Percentiles rank a stretch among this genome's conserved stretches.
phyloP scores from a whole-genome alignment of 1,140 invertebrate species.

The Delia radicum region DNA sequence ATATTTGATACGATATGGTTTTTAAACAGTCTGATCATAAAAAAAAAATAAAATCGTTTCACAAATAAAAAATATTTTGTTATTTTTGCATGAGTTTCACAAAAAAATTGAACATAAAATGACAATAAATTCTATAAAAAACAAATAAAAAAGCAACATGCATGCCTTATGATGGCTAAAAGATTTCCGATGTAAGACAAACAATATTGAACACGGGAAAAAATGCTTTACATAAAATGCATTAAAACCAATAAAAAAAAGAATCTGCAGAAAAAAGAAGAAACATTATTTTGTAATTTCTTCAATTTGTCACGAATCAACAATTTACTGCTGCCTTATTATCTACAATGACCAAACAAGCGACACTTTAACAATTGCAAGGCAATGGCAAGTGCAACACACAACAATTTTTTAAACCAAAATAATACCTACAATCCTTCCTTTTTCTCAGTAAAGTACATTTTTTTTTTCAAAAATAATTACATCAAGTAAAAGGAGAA shows the following conservation, averaged over 20 bases:
- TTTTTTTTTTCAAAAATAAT: no score
- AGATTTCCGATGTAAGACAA: background rate
- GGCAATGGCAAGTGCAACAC: background rate
- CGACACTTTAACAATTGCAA: background rate
- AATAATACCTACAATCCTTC: no score
- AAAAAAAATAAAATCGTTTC: no score
- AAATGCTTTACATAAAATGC: background rate
- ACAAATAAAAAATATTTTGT: no score
- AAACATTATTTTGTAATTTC: background rate
- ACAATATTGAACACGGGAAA: background rate
- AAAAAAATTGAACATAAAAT: background rate
- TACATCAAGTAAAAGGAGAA: no score
- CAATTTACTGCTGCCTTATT: background rate
- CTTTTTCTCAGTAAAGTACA: no score
- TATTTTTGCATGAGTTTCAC: background rate
- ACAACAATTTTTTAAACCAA: background rate
- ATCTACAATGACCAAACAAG: background rate
- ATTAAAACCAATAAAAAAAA: background rate
- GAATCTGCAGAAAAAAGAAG: no score
- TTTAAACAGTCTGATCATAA: no score
- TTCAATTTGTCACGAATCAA: slow-evolving; percentile 18
- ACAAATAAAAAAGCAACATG: background rate
- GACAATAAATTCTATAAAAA: background rate
- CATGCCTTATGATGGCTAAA: background rate
- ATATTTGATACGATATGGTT: background rate